A percentile compares a stretch with the other conserved stretches of the same genome.
Conservation (phyloP, 2,797 vertebrate genomes). For the Amniataba percoides region DNA sequence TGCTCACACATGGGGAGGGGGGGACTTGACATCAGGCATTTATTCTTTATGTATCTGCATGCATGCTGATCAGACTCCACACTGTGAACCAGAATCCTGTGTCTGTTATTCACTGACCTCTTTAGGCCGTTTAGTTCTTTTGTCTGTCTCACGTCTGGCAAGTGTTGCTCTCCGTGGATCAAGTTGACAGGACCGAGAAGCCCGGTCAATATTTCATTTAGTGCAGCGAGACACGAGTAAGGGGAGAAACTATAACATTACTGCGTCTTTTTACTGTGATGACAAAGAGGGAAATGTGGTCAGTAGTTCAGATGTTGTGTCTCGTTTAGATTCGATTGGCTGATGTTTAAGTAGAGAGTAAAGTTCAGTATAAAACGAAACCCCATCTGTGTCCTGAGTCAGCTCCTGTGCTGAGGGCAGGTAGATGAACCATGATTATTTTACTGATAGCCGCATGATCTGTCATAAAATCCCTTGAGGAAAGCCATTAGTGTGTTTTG, state of each 20-base stretch:
- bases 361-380: background rate
- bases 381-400: background rate
- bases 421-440: slow-evolving; percentile 29
- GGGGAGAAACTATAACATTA: slow-evolving; percentile 17
- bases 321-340: background rate
- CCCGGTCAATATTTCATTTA: slow-evolving; percentile 56
- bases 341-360: background rate
- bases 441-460: slow-evolving; percentile 6
- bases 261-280: slow-evolving; percentile 17
- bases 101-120: slow-evolving; percentile 24
- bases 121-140: background rate
- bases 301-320: background rate
- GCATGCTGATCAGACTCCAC: slow-evolving; percentile 8
- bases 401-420: slow-evolving; percentile 8
- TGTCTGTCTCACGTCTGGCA: slow-evolving; percentile 37
- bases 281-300: background rate
- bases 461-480: background rate
- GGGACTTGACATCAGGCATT: background rate
- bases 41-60: background rate
- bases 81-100: background rate
- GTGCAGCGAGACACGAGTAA: slow-evolving; percentile 11
- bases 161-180: slow-evolving; percentile 38
- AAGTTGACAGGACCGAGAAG: slow-evolving; percentile 26
- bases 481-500: background rate
- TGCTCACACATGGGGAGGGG: background rate